Base-by-base conservation (phyloP, 2,888 invertebrate species). In the Plebejus melissa region DNA sequence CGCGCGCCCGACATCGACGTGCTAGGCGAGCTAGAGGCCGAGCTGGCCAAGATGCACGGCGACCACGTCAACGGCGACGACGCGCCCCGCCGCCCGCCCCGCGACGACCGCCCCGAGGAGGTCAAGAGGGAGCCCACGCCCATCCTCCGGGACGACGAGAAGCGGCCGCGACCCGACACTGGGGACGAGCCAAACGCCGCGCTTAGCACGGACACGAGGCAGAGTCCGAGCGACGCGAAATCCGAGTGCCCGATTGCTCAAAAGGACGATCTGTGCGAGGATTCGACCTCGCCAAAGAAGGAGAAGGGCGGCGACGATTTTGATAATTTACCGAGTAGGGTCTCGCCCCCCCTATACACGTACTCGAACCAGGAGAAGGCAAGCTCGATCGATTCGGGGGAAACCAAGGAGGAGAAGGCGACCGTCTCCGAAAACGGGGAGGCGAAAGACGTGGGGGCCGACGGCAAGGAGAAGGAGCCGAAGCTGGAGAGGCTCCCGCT, bases 301-400 rank as follows among this genome's bases (percentile, higher is more conserved):
- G 86, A 87, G 72, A 86, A 86, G 75, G 80, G 80, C 9, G 72
- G 81, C 5, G 89, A 88, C 46, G 94, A 92, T 80, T 93, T 90
- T 81, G 95, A 96, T 83, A 95, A 96, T n/a, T 94, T 95, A 74
- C 96, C 96, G 22, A 95, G 96, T 79, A 93, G 96, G 79, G 94
- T 95, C 76, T 96, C 96, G 22, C 96, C 97, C 4, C 96, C 97
- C 5, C 90, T 96, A 28, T 97, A 96, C 84, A 97, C 97, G 0
- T 97, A 97, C 85, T 96, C 96, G 13, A 96, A 96, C 85, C 95
- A 95, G 74, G 96, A 96, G 83, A 95, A 96, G 83, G 89, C 92
- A 77, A 89, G 94, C 16, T 88, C 94, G 79, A 87, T 90, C 46
- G 94, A 94, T 3, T 88, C 91, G 4, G 28, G 75, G 38, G 83